Conservation (phyloP, 92 coral and sea anemone species). For the Diadumene lineata region DNA sequence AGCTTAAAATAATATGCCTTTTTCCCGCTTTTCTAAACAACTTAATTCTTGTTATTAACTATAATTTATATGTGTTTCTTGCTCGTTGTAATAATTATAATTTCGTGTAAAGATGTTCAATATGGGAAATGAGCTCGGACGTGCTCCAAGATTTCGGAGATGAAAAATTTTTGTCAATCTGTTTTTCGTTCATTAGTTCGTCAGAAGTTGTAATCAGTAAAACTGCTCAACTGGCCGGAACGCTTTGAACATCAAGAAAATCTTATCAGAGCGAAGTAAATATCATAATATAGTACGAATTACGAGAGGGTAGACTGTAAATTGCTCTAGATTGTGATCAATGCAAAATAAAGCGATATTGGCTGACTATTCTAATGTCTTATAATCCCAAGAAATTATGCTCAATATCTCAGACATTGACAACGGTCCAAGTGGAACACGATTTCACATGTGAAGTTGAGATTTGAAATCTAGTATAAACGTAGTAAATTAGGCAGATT, state of each 20-base stretch:
- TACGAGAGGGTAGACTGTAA: constrained; percentile 30
- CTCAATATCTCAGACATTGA: background rate
- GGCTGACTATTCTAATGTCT: background rate
- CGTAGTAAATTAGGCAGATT: constrained; percentile 12
- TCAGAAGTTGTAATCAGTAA: background rate
- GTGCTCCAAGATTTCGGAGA: background rate
- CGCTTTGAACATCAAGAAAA: constrained; percentile 5
- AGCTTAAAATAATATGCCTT: background rate
- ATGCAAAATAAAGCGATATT: constrained; percentile 12
- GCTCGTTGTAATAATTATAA: constrained; percentile 7
- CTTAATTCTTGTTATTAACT: background rate
- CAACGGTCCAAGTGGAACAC: background rate
- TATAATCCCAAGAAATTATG: background rate
- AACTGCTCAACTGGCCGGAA: background rate
- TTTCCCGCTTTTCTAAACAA: background rate
- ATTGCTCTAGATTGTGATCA: constrained; percentile 31
- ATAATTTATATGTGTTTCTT: background rate
- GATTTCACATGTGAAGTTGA: background rate
- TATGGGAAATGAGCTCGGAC: background rate
- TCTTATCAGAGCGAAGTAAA: constrained; percentile 21
- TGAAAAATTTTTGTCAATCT: background rate
- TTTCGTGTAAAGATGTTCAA: background rate
- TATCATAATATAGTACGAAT: constrained; percentile 4
- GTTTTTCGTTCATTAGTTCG: background rate
- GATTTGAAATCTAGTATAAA: background rate